These are phyloP conservation scores for Drosophila bifasciata DNA, from an alignment of 1,140 invertebrate genomes.

Conservation along the genomic window DNA sequence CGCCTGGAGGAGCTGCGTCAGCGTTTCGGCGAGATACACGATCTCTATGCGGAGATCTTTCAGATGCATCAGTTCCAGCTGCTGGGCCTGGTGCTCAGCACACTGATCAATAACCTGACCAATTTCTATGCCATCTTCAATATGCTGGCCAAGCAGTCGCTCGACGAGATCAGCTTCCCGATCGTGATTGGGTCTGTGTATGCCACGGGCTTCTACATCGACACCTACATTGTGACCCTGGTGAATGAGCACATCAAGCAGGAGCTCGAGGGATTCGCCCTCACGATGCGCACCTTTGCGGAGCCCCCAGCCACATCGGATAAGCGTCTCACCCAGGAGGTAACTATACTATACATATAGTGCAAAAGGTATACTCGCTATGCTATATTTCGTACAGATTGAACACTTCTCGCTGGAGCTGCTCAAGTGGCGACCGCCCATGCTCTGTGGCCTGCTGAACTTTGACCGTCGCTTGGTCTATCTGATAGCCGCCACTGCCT, in stretches of 20 bases:
- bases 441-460: constrained; percentile 68
- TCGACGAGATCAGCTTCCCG: constrained; percentile 41
- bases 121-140: constrained; percentile 74
- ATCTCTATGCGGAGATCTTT: constrained; percentile 53
- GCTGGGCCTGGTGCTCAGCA: constrained; percentile 67
- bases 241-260: constrained; percentile 67
- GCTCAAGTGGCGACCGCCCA: constrained; percentile 34
- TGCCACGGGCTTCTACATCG: constrained; percentile 69
- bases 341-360: too few relatives aligned
- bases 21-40: constrained; percentile 53
- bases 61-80: constrained; percentile 72
- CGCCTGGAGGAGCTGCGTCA: constrained; percentile 44
- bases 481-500: constrained; percentile 66
- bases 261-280: constrained; percentile 45
- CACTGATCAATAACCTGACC: constrained; percentile 74
- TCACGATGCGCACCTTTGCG: constrained; percentile 53
- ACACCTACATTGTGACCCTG: constrained; percentile 73
- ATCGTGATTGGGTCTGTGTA: constrained; percentile 56
- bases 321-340: constrained; percentile 54
- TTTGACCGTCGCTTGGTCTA: constrained; percentile 67
- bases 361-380: too few relatives aligned
- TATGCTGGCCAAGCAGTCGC: constrained; percentile 58
- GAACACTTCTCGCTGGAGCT: constrained; percentile 67
- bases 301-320: constrained; percentile 24
- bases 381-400: constrained; percentile 29